Percentiles rank a stretch among this genome's conserved stretches.
These are phyloP conservation scores for Perca fluviatilis DNA, from an alignment of 2,113 vertebrate species.

Conservation along the genomic window DNA sequence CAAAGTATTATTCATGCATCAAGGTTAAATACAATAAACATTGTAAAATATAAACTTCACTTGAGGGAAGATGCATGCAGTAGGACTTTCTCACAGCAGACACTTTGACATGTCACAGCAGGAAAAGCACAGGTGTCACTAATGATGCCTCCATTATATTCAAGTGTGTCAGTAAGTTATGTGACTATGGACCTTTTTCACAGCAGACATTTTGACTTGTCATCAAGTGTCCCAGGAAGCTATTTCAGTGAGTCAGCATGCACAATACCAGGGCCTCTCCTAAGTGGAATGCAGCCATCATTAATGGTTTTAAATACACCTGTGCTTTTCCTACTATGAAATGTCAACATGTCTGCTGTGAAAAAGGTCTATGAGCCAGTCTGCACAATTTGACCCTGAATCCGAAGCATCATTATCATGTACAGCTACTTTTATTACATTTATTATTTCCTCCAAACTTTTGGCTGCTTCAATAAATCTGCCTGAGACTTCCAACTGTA, in stretches of 20 bases:
- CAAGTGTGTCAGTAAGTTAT: too few species aligned
- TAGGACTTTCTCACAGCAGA: rapidly evolving
- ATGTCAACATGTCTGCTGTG: too few species aligned
- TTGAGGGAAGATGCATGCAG: not conserved
- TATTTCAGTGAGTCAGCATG: too few species aligned
- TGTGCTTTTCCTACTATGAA: too few species aligned
- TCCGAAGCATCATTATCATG: not conserved
- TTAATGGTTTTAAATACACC: too few species aligned
- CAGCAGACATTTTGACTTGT: too few species aligned
- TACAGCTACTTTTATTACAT: too few species aligned
- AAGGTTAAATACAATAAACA: not conserved
- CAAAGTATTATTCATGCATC: not conserved
- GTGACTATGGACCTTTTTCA: too few species aligned
- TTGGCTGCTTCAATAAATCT: not conserved
- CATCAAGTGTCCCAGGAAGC: too few species aligned
- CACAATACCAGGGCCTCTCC: too few species aligned
- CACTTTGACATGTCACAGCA: rapidly evolving
- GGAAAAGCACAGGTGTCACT: not conserved
- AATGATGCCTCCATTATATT: not conserved
- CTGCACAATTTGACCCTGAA: not conserved
- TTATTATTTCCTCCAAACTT: not conserved
- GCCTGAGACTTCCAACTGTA: not conserved
- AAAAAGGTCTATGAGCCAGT: too few species aligned
- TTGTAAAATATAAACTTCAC: not conserved
- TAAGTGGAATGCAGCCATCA: too few species aligned